These are phyloP conservation scores for Bradypodion ventrale DNA, from an alignment of 2,797 vertebrate species.

Conservation along the genomic window DNA sequence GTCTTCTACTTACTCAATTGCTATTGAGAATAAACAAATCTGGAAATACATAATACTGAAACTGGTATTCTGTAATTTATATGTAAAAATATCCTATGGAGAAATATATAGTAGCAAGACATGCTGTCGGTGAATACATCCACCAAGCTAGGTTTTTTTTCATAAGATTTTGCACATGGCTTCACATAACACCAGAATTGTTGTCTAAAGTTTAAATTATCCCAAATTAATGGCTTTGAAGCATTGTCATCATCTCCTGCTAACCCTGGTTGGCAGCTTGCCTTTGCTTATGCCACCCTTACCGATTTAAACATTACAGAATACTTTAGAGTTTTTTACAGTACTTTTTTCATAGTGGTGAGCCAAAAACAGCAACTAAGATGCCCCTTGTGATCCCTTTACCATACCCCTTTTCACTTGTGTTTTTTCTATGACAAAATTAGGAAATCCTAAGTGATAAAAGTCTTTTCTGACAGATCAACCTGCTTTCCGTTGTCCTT, in stretches of 20 bases:
- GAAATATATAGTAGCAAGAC: neutral
- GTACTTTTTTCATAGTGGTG: neutral
- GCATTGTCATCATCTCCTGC: neutral
- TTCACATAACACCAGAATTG: neutral
- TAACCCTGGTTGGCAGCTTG: neutral
- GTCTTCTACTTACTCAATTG: neutral
- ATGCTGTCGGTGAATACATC: neutral
- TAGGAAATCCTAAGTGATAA: neutral
- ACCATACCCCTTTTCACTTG: neutral
- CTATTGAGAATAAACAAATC: neutral
- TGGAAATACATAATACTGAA: neutral
- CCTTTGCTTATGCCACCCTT: neutral
- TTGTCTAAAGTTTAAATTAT: neutral
- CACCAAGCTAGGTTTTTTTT: neutral
- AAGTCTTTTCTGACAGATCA: neutral
- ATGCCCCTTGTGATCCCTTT: neutral
- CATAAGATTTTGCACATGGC: neutral
- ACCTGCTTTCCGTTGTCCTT: neutral
- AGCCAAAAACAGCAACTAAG: neutral
- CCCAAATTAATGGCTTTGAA: neutral
- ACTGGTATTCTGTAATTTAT: neutral
- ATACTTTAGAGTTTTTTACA: neutral
- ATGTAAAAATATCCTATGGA: neutral
- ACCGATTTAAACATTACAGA: neutral
- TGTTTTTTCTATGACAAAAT: neutral